These are phyloP conservation scores for Lycodopsis pacificus DNA, from an alignment of 2,797 vertebrate species.

Conservation along the genomic window DNA sequence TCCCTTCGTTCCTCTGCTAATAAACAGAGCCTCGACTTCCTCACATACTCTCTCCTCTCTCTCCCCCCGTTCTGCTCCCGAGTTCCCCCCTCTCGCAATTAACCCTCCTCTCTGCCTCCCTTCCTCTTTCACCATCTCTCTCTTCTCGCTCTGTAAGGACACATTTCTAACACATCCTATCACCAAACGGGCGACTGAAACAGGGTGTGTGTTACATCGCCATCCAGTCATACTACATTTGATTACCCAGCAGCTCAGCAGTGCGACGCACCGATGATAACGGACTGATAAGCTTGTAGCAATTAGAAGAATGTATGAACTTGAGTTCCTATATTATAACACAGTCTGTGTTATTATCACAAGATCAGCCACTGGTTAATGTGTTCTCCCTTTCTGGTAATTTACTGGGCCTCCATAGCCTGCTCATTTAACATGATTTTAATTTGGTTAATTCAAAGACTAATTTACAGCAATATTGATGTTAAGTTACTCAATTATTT, in stretches of 20 bases:
- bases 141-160: conserved; percentile 17
- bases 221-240: conserved; percentile 23
- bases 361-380: conserved; percentile 11
- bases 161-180: not conserved
- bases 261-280: conserved; percentile 23
- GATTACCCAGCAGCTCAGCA: conserved; percentile 26
- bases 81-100: conserved; percentile 23
- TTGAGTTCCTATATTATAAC: conserved; percentile 5
- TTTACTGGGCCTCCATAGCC: conserved; percentile 6
- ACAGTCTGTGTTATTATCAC: conserved; percentile 12
- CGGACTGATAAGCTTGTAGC: conserved; percentile 5
- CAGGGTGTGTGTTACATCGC: not conserved
- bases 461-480: conserved; percentile 17
- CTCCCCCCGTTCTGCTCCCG: not conserved
- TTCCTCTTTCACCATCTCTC: not conserved
- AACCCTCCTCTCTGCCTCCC: conserved; percentile 12
- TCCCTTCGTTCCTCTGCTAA: conserved; percentile 31
- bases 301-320: conserved; percentile 28
- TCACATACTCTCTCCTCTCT: conserved; percentile 16
- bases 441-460: conserved; percentile 9
- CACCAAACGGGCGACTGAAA: not conserved
- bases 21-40: conserved; percentile 38
- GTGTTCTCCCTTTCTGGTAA: not conserved
- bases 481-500: not conserved
- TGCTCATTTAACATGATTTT: conserved; percentile 7